Base-by-base conservation (phyloP, 2,797 vertebrate genomes). In the Sebastes iracundus region DNA sequence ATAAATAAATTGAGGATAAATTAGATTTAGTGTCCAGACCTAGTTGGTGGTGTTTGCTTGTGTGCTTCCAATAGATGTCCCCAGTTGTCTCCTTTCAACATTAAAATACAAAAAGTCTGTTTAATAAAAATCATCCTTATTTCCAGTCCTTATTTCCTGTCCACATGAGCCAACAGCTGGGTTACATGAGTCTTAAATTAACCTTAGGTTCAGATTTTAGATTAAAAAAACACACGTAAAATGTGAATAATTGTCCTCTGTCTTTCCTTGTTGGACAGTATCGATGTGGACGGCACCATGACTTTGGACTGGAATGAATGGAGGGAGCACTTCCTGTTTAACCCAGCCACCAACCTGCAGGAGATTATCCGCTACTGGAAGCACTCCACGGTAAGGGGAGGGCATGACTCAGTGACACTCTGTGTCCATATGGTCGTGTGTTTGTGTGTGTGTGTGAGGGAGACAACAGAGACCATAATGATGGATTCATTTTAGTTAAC, bases 281-380 rank as follows among this genome's bases (percentile, higher is more conserved):
- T 99, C 13, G 97, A 98, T 90, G 93, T 89, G 53, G 97, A 99
- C 61, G 98, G 97, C 42, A 99, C 97, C n/a, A 98, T 98, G 96
- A 96, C 97, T 12, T 92, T 99, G 77, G 97, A 98, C 88, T 98
- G 97, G 97, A 97, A 97, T 72, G 97, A 99, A 76, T 99, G 97
- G 98, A 96, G 96, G 68, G 96, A 98, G 65, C 97, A 99, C 79
- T 99, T 99, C 86, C 94, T 98, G 86, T 97, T 99, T 80, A 98
- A 98, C 80, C 95, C 98, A 1, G 97, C 95, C 70, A 95, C 96
- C 80, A 96, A 97, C 85, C 97, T 99, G 68, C 95, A 99, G 88
- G 97, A 97, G 89, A 98, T 99, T 59, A 88, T 99, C 84, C 95
- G 95, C 69, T 98, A 96, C 83, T 99, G 97, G 98, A 99, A 98